phyloP scores from a whole-genome alignment of 2,888 invertebrate genomes.

The Agrochola lota region DNA sequence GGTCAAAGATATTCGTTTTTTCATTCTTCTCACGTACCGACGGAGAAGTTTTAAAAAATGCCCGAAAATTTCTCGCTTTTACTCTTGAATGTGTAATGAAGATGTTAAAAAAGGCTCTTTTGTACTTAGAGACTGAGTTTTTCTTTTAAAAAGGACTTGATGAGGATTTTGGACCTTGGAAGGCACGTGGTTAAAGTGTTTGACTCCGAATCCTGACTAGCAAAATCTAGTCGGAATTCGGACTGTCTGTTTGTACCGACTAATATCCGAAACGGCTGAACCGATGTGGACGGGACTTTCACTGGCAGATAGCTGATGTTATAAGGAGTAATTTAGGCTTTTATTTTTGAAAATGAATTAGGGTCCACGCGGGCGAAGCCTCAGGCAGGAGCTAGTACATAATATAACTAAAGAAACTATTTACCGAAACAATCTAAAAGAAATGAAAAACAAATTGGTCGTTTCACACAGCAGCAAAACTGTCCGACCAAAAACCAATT shows the following conservation, averaged over 20 bases:
- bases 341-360: too few species aligned
- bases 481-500: constrained; percentile 31
- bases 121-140: constrained; percentile 12
- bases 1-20: constrained; percentile 11
- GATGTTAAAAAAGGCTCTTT: constrained; percentile 11
- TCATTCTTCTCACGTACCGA: constrained; percentile 40
- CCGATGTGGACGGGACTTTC: too few species aligned
- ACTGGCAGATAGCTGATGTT: too few species aligned
- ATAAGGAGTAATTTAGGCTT: too few species aligned
- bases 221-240: too few species aligned
- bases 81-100: constrained; percentile 56
- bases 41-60: constrained; percentile 11
- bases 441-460: constrained; percentile 10
- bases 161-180: not conserved
- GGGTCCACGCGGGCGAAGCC: too few species aligned
- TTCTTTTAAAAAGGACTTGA: constrained; percentile 3
- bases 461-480: constrained; percentile 6
- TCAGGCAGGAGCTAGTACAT: too few species aligned
- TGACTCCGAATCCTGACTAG: too few species aligned
- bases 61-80: constrained; percentile 45
- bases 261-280: too few species aligned
- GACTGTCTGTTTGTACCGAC: too few species aligned
- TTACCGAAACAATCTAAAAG: not conserved
- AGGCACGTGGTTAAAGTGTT: not conserved
- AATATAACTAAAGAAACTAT: not conserved